Evolutionary conservation across 1,140 invertebrate genomes (phyloP).

Genomic region (Drosophila orena): DNA sequence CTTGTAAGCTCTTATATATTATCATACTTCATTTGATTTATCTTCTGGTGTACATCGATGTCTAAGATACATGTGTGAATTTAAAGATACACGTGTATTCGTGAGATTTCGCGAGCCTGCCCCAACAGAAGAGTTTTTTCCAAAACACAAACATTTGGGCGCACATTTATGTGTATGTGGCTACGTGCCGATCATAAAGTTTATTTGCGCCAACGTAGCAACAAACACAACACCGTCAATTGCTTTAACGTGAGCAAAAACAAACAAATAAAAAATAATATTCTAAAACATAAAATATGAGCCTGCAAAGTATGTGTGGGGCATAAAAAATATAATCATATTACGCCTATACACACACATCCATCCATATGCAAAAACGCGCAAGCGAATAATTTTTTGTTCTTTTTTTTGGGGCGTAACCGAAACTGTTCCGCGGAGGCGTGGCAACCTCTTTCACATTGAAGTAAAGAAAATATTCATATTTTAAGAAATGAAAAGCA

Average conservation of each 20-base stretch:
- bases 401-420: slow-evolving; percentile 14
- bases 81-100: slow-evolving; percentile 9
- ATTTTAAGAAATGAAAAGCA: slow-evolving; percentile 72
- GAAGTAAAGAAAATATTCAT: slow-evolving; percentile 62
- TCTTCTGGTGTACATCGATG: not conserved
- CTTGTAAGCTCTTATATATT: not conserved
- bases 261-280: slow-evolving; percentile 81
- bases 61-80: slow-evolving; percentile 8
- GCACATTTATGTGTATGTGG: slow-evolving; percentile 2
- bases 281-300: slow-evolving; percentile 73
- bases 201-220: slow-evolving; percentile 64
- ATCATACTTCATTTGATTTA: not conserved
- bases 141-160: slow-evolving; percentile 12
- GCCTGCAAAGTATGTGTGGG: slow-evolving; percentile 57
- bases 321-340: slow-evolving; percentile 76
- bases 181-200: slow-evolving; percentile 79
- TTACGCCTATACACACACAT: slow-evolving; percentile 63
- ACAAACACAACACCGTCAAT: slow-evolving; percentile 25
- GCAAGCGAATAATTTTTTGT: slow-evolving; percentile 7
- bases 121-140: slow-evolving; percentile 8
- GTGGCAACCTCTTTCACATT: slow-evolving; percentile 40
- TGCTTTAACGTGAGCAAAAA: slow-evolving; percentile 40
- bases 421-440: slow-evolving; percentile 8
- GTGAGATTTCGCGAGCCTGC: slow-evolving; percentile 11
- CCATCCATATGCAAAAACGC: slow-evolving; percentile 4